A percentile compares a stretch with the other conserved stretches of the same genome.
These are phyloP conservation scores for Patiria pectinifera DNA, from an alignment of 53 echinoderm and acorn worm genomes.

Conservation along the genomic window DNA sequence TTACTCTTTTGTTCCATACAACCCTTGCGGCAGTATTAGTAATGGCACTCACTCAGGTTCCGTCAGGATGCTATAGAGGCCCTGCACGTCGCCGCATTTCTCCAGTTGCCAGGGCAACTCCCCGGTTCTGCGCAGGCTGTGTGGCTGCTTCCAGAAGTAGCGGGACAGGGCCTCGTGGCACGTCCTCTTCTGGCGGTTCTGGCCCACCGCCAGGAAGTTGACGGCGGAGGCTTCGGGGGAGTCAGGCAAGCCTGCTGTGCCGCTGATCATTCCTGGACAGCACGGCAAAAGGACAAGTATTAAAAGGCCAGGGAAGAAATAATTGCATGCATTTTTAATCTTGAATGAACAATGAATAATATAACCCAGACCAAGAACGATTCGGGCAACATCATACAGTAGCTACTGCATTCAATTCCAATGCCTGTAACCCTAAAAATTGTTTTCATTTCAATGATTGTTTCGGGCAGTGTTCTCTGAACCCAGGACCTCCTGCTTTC, in stretches of 20 bases:
- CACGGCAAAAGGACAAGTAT: neutral
- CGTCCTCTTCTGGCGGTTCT: conserved; percentile 68
- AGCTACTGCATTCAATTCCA: no score
- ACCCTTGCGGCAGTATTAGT: neutral
- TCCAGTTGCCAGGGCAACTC: conserved; percentile 94
- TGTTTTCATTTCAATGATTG: no score
- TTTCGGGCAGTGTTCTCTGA: no score
- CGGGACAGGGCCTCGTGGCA: conserved; percentile 80
- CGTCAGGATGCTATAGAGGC: conserved; percentile 72
- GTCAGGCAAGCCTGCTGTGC: conserved; percentile 52
- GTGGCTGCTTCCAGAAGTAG: conserved; percentile 80
- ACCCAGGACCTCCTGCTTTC: no score
- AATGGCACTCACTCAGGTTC: conserved; percentile 71
- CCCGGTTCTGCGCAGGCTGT: conserved; percentile 77
- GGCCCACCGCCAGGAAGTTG: conserved; percentile 65
- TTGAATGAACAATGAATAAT: no score
- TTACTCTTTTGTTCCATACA: no score
- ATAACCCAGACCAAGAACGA: no score
- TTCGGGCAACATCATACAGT: no score
- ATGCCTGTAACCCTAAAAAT: no score
- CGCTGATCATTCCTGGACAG: conserved; percentile 73
- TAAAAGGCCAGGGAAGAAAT: no score
- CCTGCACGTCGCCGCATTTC: conserved; percentile 72
- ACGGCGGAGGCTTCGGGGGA: conserved; percentile 57
- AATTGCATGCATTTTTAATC: no score